Percentiles rank a stretch among this genome's conserved stretches.
phyloP scores from a whole-genome alignment of 2,797 vertebrate species.

The Lagothrix lagotricha region DNA sequence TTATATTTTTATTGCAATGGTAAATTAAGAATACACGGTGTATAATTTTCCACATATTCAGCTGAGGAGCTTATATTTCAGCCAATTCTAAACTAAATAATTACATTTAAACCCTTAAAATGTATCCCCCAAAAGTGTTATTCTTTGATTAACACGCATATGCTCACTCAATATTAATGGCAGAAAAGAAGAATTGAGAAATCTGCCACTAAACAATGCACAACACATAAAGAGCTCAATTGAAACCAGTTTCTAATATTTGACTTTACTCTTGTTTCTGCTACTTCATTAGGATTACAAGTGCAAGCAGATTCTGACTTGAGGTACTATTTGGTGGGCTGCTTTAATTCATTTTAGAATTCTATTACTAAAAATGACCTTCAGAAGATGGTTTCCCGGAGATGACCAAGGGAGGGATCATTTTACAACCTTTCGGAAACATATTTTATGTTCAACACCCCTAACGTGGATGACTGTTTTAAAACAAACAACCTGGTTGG shows the following conservation, averaged over 20 bases:
- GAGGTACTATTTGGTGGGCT: accelerated
- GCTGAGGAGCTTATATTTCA: neutral
- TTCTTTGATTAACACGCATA: too few relatives aligned
- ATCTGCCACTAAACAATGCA: neutral
- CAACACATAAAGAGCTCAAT: neutral
- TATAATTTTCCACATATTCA: neutral
- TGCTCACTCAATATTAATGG: neutral
- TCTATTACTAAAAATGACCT: neutral
- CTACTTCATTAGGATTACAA: neutral
- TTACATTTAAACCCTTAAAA: neutral
- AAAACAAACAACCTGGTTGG: neutral
- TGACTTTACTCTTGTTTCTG: neutral
- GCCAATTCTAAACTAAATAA: neutral
- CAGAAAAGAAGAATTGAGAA: neutral
- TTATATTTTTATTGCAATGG: neutral
- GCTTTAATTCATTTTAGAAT: neutral
- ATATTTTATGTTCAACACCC: accelerated
- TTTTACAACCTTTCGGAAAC: neutral
- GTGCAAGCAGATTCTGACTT: neutral
- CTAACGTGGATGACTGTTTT: neutral
- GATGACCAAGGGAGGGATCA: neutral
- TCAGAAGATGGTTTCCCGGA: neutral
- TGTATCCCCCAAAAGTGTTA: accelerated
- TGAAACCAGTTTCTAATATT: accelerated
- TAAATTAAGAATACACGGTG: neutral